Conservation (phyloP, 2,113 vertebrate species). For the Tachysurus fulvidraco region DNA sequence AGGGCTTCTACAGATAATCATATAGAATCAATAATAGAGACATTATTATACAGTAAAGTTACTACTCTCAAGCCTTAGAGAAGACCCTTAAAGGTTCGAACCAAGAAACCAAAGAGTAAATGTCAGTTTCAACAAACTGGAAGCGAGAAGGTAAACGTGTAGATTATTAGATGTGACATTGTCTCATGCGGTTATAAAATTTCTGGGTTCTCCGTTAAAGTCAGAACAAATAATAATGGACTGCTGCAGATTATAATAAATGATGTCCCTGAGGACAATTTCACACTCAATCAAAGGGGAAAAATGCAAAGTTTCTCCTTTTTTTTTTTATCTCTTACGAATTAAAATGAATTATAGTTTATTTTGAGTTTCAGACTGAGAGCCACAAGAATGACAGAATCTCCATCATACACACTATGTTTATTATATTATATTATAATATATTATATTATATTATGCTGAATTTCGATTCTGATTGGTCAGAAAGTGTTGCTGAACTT, state of each 20-base stretch:
- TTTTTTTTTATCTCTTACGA: background rate
- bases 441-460: background rate
- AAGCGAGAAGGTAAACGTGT: background rate
- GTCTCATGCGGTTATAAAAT: background rate
- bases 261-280: background rate
- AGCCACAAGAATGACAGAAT: background rate
- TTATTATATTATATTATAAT: background rate
- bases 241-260: constrained; percentile 5
- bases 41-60: background rate
- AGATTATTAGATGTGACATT: background rate
- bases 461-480: background rate
- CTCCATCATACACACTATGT: background rate
- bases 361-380: background rate
- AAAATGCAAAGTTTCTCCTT: background rate
- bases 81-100: background rate
- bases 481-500: background rate
- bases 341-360: background rate
- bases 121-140: background rate
- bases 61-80: background rate
- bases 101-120: background rate
- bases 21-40: background rate
- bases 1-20: background rate
- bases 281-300: background rate
- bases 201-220: background rate
- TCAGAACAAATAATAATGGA: background rate